Evolutionary conservation across 2,113 vertebrate species (phyloP), one percentile per base, ranked within the genome.

Genomic region (Catharus minimus): DNA sequence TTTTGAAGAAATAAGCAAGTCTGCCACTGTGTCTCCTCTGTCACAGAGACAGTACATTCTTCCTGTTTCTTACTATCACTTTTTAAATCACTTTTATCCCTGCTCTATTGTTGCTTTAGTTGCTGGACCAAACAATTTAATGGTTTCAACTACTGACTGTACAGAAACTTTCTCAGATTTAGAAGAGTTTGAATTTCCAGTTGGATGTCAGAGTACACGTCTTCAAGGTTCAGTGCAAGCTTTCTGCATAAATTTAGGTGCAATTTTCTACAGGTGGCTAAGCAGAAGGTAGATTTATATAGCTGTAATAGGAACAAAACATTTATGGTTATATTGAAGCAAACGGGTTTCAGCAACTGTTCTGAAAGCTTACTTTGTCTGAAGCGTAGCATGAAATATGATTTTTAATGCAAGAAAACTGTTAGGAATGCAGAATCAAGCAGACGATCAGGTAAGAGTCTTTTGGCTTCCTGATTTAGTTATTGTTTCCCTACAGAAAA

Each of bases 251-350:
- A 91, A 3, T 95, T 36, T 32, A 82, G 38, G 78, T 87, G 57
- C 20, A 91, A 85, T 88, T 85, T 94, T 82, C 46, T 79, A 87
- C 75, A 89, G 58, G 75, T 88, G 53, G 78, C 28, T 85, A 73
- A 91, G 58, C 75, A 93, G 82, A 94, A 94, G 26, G 75, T 79
- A 79, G 50, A 72, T 79, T 89, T 89, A 57, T 87, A 49, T 72
- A 91, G 24, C 71, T 68, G 27, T 39, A 89, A 60, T 60, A 85
- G 76, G 74, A 95, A 91, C 13, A 91, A 89, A 91, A 68, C 71
- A 28, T 13, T 85, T 76, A 75, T 26, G 47, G 21, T 77, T 89
- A 52, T 52, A 85, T 65, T 82, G 74, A 89, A 91, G 44, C 4
- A 71, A 32, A 65, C 81, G 5, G 10, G 28, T 67, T 89, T 85